A percentile compares a stretch with the other conserved stretches of the same genome.
phyloP scores from a whole-genome alignment of 1,140 invertebrate species.

The Nymphalis io region DNA sequence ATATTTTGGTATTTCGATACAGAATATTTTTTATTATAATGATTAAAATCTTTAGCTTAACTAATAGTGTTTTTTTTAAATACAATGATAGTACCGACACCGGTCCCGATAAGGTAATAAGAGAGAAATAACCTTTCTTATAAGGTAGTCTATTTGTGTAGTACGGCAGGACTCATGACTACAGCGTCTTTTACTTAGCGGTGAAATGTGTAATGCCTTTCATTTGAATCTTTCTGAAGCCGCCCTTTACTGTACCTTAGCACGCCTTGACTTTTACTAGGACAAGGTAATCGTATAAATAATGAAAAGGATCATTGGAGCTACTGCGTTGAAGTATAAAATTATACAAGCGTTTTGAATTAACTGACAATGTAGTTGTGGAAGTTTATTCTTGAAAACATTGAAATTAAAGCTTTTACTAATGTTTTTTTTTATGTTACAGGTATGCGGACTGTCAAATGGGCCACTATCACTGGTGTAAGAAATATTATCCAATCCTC shows the following conservation, averaged over 20 bases:
- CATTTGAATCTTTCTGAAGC: constrained; percentile 43
- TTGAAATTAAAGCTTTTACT: neutral
- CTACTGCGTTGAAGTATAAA: neutral
- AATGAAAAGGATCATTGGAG: constrained; percentile 8
- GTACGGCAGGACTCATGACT: constrained; percentile 44
- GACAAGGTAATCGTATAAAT: constrained; percentile 31
- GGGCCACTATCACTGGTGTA: too few relatives aligned
- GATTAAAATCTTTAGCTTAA: too few relatives aligned
- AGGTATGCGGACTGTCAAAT: too few relatives aligned
- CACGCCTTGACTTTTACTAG: constrained; percentile 48
- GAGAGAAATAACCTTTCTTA: constrained; percentile 55
- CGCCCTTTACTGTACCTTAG: constrained; percentile 46
- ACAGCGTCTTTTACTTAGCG: constrained; percentile 75
- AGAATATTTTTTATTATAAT: too few relatives aligned
- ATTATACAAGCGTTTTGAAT: neutral
- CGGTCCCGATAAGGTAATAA: constrained; percentile 50
- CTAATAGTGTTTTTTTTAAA: neutral
- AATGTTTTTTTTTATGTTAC: too few relatives aligned
- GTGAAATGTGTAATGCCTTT: constrained; percentile 66
- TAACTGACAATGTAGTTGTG: neutral
- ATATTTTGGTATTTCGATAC: too few relatives aligned
- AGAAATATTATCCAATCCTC: too few relatives aligned
- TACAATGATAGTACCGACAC: constrained; percentile 28
- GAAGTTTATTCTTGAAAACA: neutral
- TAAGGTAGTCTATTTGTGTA: constrained; percentile 69